Evolutionary conservation across 2,797 vertebrate genomes (phyloP).

Genomic region (Hippoglossus hippoglossus): DNA sequence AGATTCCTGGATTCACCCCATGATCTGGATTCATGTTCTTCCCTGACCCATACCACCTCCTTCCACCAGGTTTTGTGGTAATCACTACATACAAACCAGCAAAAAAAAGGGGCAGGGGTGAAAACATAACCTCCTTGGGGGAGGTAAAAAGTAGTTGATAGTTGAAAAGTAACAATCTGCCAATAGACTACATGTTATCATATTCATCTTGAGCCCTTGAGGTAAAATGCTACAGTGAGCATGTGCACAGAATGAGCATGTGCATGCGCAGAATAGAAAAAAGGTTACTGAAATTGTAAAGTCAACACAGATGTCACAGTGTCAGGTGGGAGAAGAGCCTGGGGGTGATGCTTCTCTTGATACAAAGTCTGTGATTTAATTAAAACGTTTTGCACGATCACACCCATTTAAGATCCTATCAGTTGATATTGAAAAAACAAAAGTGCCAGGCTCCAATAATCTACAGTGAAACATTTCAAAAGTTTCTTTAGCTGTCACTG

Average conservation of each 20-base stretch:
- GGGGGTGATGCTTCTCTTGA: background rate
- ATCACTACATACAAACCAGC: too few relatives aligned
- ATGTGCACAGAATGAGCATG: background rate
- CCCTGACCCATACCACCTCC: too few relatives aligned
- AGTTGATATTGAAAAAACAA: background rate
- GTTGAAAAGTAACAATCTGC: too few relatives aligned
- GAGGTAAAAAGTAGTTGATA: too few relatives aligned
- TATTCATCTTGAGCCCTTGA: slow-evolving; percentile 3
- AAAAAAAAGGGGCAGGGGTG: too few relatives aligned
- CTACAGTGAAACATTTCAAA: too few relatives aligned
- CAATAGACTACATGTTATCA: background rate
- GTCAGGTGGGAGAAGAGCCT: background rate
- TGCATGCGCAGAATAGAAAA: background rate
- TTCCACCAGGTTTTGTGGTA: too few relatives aligned
- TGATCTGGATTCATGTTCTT: too few relatives aligned
- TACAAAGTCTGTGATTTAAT: slow-evolving; percentile 16
- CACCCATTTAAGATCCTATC: background rate
- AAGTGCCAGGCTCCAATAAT: background rate
- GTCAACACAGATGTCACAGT: background rate
- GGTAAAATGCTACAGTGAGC: background rate
- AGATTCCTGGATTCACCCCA: too few relatives aligned
- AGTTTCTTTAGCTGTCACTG: too few relatives aligned
- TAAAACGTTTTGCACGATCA: slow-evolving; percentile 28
- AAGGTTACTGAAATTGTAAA: background rate
- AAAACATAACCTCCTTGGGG: too few relatives aligned